phyloP scores from a whole-genome alignment of 2,797 vertebrate genomes.

The Myripristis jacobus region DNA sequence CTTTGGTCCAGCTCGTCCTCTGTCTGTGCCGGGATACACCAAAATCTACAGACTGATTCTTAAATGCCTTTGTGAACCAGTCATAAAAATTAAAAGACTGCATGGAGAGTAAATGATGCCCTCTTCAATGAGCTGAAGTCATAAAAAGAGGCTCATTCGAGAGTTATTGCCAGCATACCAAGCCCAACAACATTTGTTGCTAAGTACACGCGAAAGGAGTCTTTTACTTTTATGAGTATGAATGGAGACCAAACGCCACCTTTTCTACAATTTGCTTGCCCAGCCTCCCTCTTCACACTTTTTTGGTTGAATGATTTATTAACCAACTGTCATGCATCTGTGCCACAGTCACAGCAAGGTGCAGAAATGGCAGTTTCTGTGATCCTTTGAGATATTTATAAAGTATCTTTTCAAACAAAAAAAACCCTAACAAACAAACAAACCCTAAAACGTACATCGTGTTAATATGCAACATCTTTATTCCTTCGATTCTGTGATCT shows the following conservation, averaged over 20 bases:
- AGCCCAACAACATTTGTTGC: neutral
- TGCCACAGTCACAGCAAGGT: neutral
- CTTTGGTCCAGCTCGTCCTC: neutral
- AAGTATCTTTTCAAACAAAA: too few relatives aligned
- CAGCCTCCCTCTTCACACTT: constrained; percentile 19
- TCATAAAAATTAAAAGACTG: too few relatives aligned
- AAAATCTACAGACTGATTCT: too few relatives aligned
- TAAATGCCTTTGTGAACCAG: neutral
- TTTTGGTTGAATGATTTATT: constrained; percentile 38
- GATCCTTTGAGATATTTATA: neutral
- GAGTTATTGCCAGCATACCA: neutral
- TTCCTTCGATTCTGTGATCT: too few relatives aligned
- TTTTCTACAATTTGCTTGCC: constrained; percentile 1
- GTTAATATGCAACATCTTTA: too few relatives aligned
- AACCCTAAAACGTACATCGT: too few relatives aligned
- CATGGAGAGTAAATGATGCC: neutral
- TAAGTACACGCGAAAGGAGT: neutral
- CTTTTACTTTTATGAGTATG: neutral
- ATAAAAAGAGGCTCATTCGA: neutral
- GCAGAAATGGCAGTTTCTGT: neutral
- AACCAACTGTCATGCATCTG: constrained; percentile 17
- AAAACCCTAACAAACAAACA: too few relatives aligned
- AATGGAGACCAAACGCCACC: neutral
- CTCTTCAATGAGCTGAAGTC: neutral
- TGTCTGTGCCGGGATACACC: neutral